Percentiles rank a stretch among this genome's conserved stretches.
These are phyloP conservation scores for Monopterus albus DNA, from an alignment of 2,113 vertebrate species.

Conservation along the genomic window DNA sequence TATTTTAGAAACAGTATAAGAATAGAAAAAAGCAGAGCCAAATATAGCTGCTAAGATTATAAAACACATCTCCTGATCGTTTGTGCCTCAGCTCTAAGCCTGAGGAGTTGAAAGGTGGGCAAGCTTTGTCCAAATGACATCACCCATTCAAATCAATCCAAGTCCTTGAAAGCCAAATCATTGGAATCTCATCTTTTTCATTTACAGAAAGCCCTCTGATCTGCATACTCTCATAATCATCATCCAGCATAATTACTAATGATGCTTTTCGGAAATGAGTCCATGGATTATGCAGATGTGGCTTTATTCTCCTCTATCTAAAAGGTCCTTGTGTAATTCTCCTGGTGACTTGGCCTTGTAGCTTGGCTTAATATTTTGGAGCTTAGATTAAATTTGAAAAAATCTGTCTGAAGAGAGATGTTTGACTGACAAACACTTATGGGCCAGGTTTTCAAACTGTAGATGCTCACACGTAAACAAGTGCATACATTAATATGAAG, in stretches of 20 bases:
- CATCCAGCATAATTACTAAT: slow-evolving; percentile 38
- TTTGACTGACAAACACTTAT: not conserved
- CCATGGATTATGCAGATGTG: slow-evolving; percentile 71
- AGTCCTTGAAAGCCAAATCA: slow-evolving; percentile 54
- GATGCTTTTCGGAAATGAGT: slow-evolving; percentile 49
- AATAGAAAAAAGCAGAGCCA: not conserved
- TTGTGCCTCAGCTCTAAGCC: not conserved
- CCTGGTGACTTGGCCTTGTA: slow-evolving; percentile 5
- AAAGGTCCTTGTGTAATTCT: slow-evolving; percentile 71
- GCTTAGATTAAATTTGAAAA: slow-evolving; percentile 31
- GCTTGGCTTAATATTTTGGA: slow-evolving; percentile 32
- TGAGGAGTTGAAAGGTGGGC: slow-evolving; percentile 17
- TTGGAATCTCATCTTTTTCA: slow-evolving; percentile 37
- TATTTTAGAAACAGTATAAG: too few species aligned
- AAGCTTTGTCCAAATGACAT: slow-evolving; percentile 28
- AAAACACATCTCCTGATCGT: not conserved
- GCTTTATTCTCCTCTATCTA: slow-evolving; percentile 30
- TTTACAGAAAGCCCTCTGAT: slow-evolving; percentile 39
- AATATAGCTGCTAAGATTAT: not conserved
- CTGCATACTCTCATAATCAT: slow-evolving; percentile 41
- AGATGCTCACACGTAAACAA: not conserved
- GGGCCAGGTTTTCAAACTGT: slow-evolving; percentile 13
- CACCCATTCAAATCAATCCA: slow-evolving; percentile 21
- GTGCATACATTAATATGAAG: not conserved
- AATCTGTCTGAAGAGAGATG: slow-evolving; percentile 5